Evolutionary conservation across 2,113 vertebrate species (phyloP), one percentile per base, ranked within the genome.

Genomic region (Nycticryphes semicollaris): DNA sequence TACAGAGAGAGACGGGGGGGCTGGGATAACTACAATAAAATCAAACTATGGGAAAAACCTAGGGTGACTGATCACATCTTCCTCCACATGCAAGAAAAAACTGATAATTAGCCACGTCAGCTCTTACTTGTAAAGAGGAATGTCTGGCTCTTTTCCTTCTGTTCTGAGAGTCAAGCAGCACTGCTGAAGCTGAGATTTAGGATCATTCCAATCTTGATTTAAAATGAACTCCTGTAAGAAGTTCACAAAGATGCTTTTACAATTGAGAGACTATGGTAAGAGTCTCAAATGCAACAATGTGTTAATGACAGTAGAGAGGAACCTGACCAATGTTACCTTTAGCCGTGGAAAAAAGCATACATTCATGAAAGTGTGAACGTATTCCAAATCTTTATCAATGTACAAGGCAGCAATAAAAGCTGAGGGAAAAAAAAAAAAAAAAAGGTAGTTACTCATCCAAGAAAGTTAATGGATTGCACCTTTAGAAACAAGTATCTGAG

Each of bases 141-240:
- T 99, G 74, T 99, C 99, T 0, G 99, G 99, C 84, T 99, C 99
- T 95, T 99, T 99, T 64, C 99, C 99, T 97, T 99, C 99, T 0
- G 99, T 99, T 67, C 99, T 97, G 51, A 99, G 98, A 35, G 99
- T 99, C 97, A 99, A 95, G 88, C 99, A 99, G 87, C 99, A 99
- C 96, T 99, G 99, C 81, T 99, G 99, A 90, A 99, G 99, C 97
- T 99, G 99, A 64, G 99, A 99, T 84, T 99, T 99, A n/a, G 99
- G 99, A 97, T 99, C 99, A 77, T 99, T 99, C 99, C 99, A 99
- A 96, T 99, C 99, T 97, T 99, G 99, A 98, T 99, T 99, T 97
- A 99, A 96, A 95, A 99, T 99, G 95, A 99, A 99, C 97, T 99
- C 99, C 99, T 99, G 97, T 17, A 95, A 78, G 67, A 96, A 92